Conservation (phyloP, 2,888 invertebrate species). For the Andricus quercusramuli region DNA sequence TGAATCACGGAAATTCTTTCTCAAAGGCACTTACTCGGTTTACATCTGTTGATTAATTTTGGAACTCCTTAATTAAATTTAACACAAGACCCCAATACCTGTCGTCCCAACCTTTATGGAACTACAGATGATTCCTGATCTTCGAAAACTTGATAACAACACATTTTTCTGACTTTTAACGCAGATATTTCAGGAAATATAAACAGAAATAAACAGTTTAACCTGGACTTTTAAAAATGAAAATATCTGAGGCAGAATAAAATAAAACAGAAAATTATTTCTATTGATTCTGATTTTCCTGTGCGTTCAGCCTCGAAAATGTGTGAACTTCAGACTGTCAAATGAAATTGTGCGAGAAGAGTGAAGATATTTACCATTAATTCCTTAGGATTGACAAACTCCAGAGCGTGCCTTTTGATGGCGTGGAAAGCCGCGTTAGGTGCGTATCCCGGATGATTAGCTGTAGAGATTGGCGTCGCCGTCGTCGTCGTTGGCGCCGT, state of each 20-base stretch:
- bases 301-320: not conserved
- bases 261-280: not conserved
- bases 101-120: not conserved
- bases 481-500: conserved; percentile 74
- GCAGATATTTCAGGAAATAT: not conserved
- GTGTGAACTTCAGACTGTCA: not conserved
- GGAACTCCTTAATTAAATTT: conserved; percentile 18
- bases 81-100: conserved; percentile 10
- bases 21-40: not conserved
- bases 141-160: not conserved
- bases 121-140: not conserved
- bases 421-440: conserved; percentile 98
- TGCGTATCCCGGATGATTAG: conserved; percentile 92
- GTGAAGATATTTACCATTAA: conserved; percentile 84
- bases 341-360: not conserved
- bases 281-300: not conserved
- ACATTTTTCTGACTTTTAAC: not conserved
- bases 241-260: not conserved
- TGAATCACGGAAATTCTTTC: not conserved
- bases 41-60: conserved; percentile 1
- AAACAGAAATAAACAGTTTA: not conserved
- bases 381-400: conserved; percentile 93
- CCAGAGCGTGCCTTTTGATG: conserved; percentile 95
- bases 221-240: too few relatives aligned
- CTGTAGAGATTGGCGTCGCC: conserved; percentile 81